Base-by-base conservation (phyloP, 1,140 invertebrate species). In the Drosophila oshimai region DNA sequence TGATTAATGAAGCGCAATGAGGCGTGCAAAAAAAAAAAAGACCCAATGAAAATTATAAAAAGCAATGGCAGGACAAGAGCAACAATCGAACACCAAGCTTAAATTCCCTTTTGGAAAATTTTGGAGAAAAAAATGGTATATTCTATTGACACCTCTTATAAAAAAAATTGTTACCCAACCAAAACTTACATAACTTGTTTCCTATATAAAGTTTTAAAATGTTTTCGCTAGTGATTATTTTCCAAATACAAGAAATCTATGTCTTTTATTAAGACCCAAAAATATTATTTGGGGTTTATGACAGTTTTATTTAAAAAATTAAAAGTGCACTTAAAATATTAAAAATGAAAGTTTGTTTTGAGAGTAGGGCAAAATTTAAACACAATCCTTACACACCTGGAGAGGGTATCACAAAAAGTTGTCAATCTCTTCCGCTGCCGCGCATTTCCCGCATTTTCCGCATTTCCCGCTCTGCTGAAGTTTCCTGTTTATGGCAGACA, bases 1-100 rank as follows among this genome's bases (percentile, higher is more conserved):
- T 88, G 83, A 88, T 87, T 88, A 87, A 88, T 87, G 61, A 88
- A 75, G 78, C 70, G 70, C 62, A 74, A 74, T 87, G 64, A 87
- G 47, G 61, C 55, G 49, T 49, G 37, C 51, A 62, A 67, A 64
- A 74, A 74, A 64, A 60, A 53, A 58, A 50, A 29, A n/a, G n/a
- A 9, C 39, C 41, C 55, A 62, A 70, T 65, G 58, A 80, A 75
- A 47, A 70, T 57, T 69, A 70, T 60, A 70, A 29, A 54, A 60
- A 77, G 33, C 13, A 29, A 41, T 26, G 42, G 26, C 64, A 70
- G 37, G 36, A 64, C 17, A 22, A 22, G 5, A 26, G 20, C 29
- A 55, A 34, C 31, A 42, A n/a, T 42, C 34, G 45, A 54, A 39
- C 34, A 29, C 26, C 45, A 50, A 47, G 15, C 24, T 29, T 10